phyloP scores from a whole-genome alignment of 23 tunicate species.

The Phallusia fumigata region DNA sequence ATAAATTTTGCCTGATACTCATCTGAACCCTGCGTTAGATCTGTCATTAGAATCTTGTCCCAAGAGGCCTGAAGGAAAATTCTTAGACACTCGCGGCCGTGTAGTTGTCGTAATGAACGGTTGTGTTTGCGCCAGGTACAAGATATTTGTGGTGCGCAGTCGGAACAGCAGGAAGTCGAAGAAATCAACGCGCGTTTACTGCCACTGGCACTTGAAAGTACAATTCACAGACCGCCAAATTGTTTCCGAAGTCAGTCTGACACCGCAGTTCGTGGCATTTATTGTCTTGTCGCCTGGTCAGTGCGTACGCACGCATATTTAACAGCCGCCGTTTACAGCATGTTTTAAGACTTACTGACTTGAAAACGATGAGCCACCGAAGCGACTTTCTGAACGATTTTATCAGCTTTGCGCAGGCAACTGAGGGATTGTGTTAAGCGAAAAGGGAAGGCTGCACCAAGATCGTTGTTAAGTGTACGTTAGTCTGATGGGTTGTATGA shows the following conservation, averaged over 20 bases:
- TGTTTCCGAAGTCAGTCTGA: background rate
- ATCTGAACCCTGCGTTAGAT: no score
- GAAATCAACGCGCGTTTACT: background rate
- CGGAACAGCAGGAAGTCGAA: conserved; percentile 6
- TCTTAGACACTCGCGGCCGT: background rate
- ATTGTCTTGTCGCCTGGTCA: background rate
- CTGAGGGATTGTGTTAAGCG: no score
- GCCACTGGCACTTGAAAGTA: background rate
- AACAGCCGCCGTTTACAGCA: no score
- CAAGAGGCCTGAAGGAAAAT: background rate
- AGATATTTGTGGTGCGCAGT: background rate
- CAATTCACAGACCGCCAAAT: background rate
- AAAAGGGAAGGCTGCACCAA: no score
- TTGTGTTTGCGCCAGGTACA: background rate
- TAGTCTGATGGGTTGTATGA: no score
- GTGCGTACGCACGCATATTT: no score
- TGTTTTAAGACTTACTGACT: no score
- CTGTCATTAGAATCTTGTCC: background rate
- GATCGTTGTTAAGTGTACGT: no score
- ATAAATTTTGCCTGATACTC: no score
- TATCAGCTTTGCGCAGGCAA: no score
- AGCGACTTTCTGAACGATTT: no score
- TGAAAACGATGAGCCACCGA: no score
- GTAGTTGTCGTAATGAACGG: conserved; percentile 8
- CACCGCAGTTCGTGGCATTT: background rate